phyloP scores from a whole-genome alignment of 2,888 invertebrate genomes.

The Pristionchus entomophagus region DNA sequence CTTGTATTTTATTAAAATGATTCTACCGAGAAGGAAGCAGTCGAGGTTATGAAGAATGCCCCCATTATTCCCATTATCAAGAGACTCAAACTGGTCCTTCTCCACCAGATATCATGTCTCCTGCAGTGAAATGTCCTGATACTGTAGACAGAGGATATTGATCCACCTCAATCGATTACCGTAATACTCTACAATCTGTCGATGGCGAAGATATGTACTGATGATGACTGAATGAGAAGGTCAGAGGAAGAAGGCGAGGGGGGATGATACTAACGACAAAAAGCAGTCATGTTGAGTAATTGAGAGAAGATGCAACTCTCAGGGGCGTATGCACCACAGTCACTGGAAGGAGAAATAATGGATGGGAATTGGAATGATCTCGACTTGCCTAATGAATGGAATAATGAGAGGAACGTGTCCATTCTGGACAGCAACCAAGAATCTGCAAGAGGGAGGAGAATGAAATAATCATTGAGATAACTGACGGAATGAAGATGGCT shows the following conservation, averaged over 20 bases:
- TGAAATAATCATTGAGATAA: background rate
- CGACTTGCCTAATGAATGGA: conserved; percentile 15
- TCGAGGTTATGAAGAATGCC: background rate
- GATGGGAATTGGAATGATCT: too few relatives aligned
- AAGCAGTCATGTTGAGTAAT: conserved; percentile 50
- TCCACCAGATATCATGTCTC: conserved; percentile 41
- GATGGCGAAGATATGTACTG: conserved; percentile 60
- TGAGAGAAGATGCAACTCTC: conserved; percentile 53
- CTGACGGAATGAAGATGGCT: conserved; percentile 25
- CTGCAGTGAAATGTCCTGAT: background rate
- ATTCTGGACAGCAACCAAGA: background rate
- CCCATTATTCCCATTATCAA: background rate
- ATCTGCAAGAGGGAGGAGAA: background rate
- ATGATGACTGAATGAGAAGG: conserved; percentile 54
- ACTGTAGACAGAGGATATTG: background rate
- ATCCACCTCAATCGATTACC: conserved; percentile 55
- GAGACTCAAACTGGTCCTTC: conserved; percentile 17
- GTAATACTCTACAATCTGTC: conserved; percentile 66
- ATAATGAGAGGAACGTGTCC: background rate
- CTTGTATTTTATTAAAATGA: too few relatives aligned
- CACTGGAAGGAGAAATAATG: too few relatives aligned
- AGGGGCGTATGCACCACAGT: conserved; percentile 35
- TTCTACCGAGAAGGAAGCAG: conserved; percentile 15
- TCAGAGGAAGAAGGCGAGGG: background rate
- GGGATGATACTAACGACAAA: conserved; percentile 47